phyloP scores from a whole-genome alignment of 2,113 vertebrate genomes.

The Protomyctophum bolini region DNA sequence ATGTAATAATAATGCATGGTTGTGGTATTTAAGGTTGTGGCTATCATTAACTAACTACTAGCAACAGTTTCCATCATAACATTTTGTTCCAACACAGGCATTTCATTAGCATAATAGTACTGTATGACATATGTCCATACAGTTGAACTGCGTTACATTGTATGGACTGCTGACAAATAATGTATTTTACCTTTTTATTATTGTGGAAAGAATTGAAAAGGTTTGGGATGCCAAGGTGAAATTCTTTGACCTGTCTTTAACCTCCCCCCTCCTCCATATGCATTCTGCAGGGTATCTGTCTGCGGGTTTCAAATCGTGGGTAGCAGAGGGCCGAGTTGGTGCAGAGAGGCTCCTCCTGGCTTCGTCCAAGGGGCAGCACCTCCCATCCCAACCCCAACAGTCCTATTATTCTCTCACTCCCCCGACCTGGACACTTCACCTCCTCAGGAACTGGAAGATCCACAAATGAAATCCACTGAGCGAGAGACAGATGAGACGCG shows the following conservation, averaged over 20 bases:
- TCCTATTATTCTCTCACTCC: slow-evolving; percentile 44
- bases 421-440: slow-evolving; percentile 59
- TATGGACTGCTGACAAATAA: neutral
- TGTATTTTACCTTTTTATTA: too few relatives aligned
- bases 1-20: too few relatives aligned
- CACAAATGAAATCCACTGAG: slow-evolving; percentile 69
- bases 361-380: slow-evolving; percentile 23
- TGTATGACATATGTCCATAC: too few relatives aligned
- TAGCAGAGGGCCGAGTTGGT: slow-evolving; percentile 59
- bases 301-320: slow-evolving; percentile 68
- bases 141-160: neutral
- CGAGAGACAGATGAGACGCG: neutral
- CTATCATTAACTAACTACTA: too few relatives aligned
- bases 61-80: too few relatives aligned
- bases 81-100: neutral
- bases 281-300: slow-evolving; percentile 63
- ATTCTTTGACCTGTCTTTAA: neutral
- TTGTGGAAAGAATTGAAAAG: neutral
- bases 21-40: too few relatives aligned
- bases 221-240: too few relatives aligned
- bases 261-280: neutral
- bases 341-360: slow-evolving; percentile 51
- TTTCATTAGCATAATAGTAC: neutral
- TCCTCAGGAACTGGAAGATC: slow-evolving; percentile 82
- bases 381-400: slow-evolving; percentile 17